A percentile compares a stretch with the other conserved stretches of the same genome.
Evolutionary conservation across 2,797 vertebrate species (phyloP).

Genomic region (Sebastes reedi): DNA sequence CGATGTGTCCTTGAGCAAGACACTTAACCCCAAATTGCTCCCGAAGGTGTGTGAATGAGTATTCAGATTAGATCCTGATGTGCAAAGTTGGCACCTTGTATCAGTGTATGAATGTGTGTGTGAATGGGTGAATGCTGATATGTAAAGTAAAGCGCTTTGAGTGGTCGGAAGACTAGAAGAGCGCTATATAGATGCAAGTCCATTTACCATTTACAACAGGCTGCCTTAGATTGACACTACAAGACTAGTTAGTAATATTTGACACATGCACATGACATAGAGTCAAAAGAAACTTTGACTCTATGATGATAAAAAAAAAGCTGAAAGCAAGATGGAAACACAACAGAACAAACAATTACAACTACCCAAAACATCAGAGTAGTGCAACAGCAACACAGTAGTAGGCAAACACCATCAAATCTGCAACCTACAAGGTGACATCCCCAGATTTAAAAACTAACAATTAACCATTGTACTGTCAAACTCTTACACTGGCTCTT

Average conservation of each 20-base stretch:
- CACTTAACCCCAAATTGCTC: too few species aligned
- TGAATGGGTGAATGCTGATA: too few species aligned
- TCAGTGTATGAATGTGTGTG: too few species aligned
- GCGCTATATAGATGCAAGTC: too few species aligned
- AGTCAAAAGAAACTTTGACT: not conserved
- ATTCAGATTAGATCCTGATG: too few species aligned
- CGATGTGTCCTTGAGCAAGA: too few species aligned
- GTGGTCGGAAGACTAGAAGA: too few species aligned
- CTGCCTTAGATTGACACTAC: not conserved
- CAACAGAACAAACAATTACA: not conserved
- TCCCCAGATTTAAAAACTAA: not conserved
- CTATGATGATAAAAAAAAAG: too few species aligned
- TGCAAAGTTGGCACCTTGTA: too few species aligned
- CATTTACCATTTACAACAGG: not conserved
- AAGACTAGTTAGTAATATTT: not conserved
- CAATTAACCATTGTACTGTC: not conserved
- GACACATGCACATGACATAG: not conserved
- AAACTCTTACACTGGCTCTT: not conserved
- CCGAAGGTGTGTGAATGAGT: too few species aligned
- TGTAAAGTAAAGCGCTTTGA: too few species aligned
- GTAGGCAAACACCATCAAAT: too few species aligned
- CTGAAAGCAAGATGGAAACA: not conserved
- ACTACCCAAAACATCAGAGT: not conserved
- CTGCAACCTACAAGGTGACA: not conserved
- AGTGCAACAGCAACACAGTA: not conserved